Evolutionary conservation across 2,888 invertebrate genomes (phyloP).

Genomic region (Apotomis betuletana): DNA sequence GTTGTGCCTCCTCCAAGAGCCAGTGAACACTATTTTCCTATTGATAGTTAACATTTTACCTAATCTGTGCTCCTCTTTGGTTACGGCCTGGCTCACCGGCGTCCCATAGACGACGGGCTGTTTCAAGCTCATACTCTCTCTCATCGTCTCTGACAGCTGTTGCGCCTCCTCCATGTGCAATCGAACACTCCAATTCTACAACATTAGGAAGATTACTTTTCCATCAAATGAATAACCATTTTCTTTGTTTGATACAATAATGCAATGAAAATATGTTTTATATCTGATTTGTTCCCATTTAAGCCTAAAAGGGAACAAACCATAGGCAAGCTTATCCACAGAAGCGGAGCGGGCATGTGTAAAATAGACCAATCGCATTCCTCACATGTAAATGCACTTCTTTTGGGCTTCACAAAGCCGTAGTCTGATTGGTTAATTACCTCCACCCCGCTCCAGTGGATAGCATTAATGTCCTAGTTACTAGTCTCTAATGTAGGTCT

Average conservation of each 20-base stretch:
- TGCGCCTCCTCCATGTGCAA: conserved; percentile 58
- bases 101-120: conserved; percentile 62
- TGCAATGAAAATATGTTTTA: too few species aligned
- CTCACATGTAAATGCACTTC: too few species aligned
- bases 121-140: conserved; percentile 60
- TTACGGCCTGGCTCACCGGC: conserved; percentile 63
- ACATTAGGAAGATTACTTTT: background rate
- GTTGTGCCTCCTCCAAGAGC: conserved; percentile 56
- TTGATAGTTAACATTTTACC: conserved; percentile 52
- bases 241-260: background rate
- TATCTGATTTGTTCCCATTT: too few species aligned
- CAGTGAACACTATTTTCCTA: conserved; percentile 62
- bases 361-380: too few species aligned
- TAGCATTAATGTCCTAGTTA: too few species aligned
- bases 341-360: too few species aligned
- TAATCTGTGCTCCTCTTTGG: conserved; percentile 62
- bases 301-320: too few species aligned
- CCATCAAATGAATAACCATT: background rate
- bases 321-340: too few species aligned
- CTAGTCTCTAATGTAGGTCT: too few species aligned
- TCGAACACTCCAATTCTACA: conserved; percentile 66
- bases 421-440: too few species aligned
- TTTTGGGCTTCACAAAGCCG: too few species aligned
- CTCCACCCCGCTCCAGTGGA: too few species aligned
- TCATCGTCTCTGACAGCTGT: conserved; percentile 61